These are phyloP conservation scores for Tachystola acroxantha DNA, from an alignment of 2,888 invertebrate species.

Conservation along the genomic window DNA sequence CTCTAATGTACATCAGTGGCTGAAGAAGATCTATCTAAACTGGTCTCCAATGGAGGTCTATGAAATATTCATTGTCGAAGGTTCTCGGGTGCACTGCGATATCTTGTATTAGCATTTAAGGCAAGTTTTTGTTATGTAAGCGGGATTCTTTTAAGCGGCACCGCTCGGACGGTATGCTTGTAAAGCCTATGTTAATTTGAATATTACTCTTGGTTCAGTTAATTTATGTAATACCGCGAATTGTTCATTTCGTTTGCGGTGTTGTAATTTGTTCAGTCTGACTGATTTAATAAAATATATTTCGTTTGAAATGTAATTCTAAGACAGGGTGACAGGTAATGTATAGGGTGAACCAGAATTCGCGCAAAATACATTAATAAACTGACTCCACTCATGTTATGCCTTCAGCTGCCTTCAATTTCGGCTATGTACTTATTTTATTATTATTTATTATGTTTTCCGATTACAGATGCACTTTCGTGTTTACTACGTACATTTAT, in stretches of 20 bases:
- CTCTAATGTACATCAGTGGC: background rate
- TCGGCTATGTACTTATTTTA: too few relatives aligned
- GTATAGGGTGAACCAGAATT: too few relatives aligned
- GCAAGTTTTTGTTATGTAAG: conserved; percentile 51
- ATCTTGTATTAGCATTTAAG: conserved; percentile 65
- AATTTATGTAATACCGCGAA: conserved; percentile 1
- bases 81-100: conserved; percentile 37
- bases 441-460: too few relatives aligned
- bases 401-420: too few relatives aligned
- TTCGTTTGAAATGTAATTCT: too few relatives aligned
- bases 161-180: background rate
- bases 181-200: background rate
- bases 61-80: conserved; percentile 59
- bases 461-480: too few relatives aligned
- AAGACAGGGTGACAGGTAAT: too few relatives aligned
- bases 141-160: conserved; percentile 1
- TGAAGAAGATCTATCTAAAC: conserved; percentile 6
- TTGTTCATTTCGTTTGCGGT: background rate
- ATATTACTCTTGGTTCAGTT: background rate
- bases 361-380: too few relatives aligned
- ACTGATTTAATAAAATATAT: too few relatives aligned
- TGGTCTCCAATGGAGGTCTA: conserved; percentile 44
- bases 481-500: too few relatives aligned
- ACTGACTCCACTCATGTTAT: too few relatives aligned
- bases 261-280: background rate